Evolutionary conservation across 2,113 vertebrate species (phyloP), one percentile per base, ranked within the genome.

Genomic region (Phyllostomus discolor): DNA sequence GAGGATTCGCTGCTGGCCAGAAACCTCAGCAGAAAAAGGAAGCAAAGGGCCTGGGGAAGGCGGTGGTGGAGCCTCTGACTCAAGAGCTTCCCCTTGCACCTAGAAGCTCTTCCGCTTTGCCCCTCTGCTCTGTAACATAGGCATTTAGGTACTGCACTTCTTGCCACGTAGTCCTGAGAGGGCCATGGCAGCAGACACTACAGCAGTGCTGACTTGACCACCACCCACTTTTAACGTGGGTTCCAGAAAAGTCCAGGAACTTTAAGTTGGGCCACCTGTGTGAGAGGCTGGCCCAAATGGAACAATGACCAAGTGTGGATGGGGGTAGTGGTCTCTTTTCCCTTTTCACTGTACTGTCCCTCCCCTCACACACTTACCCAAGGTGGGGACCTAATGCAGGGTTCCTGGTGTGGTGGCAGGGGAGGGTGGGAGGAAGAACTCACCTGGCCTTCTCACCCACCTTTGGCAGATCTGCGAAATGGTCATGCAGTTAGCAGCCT

Each of bases 381-480:
- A 28, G 69, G 31, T 16, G 3, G 69, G 35, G 14, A 66, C 41
- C 7, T 26, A 31, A 24, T 7, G 12, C 17, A 35, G 0, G 1
- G 66, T 38, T 17, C 16, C 24, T n/a, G 24, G 50, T 59, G 16
- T 5, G 50, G 69, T 1, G 0, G n/a, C 4, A 5, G 76, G 33
- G 52, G 19, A 24, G 9, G 10, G 14, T 9, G 54, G 41, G 12
- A 66, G 57, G 35, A 35, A 43, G 76, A 54, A 64, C 79, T 95
- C 76, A 64, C 22, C 7, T 17, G 57, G 14, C 33, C 82, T 72
- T 87, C 67, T 95, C 52, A 5, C n/a, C 11, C 31, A 16, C n/a
- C 72, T 70, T 8, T 0, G 6, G 43, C 95, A 97, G 95, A 78
- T 96, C 57, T 94, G 95, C 0, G 5, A 87, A 43, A 59, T 66